A percentile compares a stretch with the other conserved stretches of the same genome.
These are phyloP conservation scores for Trachythela sp. DNA, from an alignment of 64 coral and sea anemone species.

Conservation along the genomic window DNA sequence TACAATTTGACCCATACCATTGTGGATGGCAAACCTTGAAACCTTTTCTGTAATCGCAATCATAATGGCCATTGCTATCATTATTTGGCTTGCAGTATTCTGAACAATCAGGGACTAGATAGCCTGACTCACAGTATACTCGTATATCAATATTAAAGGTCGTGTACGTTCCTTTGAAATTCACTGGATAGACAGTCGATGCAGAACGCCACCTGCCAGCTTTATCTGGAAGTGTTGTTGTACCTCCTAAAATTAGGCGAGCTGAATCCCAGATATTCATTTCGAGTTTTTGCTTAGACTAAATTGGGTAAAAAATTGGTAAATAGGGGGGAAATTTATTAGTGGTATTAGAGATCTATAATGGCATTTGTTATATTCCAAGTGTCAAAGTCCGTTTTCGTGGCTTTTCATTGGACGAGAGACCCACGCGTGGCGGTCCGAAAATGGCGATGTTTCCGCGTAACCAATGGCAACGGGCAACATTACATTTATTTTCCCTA, in stretches of 20 bases:
- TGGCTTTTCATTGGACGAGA: too few species aligned
- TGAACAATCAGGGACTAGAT: slow-evolving; percentile 32
- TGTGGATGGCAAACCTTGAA: slow-evolving; percentile 27
- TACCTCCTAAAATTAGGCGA: not conserved
- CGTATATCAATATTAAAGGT: slow-evolving; percentile 27
- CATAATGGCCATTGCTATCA: slow-evolving; percentile 32
- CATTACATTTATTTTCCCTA: too few species aligned
- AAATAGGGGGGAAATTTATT: not conserved
- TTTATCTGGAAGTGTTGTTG: not conserved
- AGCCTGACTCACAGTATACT: slow-evolving; percentile 36
- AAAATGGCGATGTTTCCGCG: too few species aligned
- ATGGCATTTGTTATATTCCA: too few species aligned
- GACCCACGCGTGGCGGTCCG: too few species aligned
- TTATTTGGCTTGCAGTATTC: slow-evolving; percentile 23
- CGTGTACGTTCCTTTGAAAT: not conserved
- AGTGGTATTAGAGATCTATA: too few species aligned
- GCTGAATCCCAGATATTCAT: not conserved
- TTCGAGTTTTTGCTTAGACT: not conserved
- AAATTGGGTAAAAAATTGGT: not conserved
- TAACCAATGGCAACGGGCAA: too few species aligned
- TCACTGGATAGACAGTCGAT: slow-evolving; percentile 13
- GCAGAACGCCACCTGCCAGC: not conserved
- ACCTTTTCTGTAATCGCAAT: slow-evolving; percentile 44
- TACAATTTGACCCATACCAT: slow-evolving; percentile 39
- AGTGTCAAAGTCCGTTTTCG: too few species aligned